Conservation (phyloP, 2,888 invertebrate genomes). For the Papilio elwesi region DNA sequence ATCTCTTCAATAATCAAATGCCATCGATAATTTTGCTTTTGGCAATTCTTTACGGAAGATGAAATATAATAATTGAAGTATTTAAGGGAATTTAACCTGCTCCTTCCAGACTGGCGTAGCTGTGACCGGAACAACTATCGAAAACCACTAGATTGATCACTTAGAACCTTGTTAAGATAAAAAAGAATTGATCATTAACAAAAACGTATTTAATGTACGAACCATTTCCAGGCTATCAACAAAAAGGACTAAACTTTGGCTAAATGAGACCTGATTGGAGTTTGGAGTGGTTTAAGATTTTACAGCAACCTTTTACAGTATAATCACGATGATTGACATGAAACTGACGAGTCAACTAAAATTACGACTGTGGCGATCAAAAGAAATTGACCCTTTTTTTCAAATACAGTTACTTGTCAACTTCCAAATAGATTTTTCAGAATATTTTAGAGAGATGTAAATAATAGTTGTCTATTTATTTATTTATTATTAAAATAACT, state of each 20-base stretch:
- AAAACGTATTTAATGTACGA: conserved; percentile 61
- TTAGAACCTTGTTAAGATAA: conserved; percentile 20
- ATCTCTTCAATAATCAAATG: not conserved
- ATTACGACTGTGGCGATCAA: not conserved
- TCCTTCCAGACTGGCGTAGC: conserved; percentile 39
- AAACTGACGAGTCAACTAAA: conserved; percentile 36
- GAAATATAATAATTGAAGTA: not conserved
- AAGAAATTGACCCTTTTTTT: conserved; percentile 5
- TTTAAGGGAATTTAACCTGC: conserved; percentile 34
- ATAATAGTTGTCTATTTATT: conserved; percentile 65
- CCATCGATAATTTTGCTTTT: not conserved
- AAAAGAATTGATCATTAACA: conserved; percentile 36
- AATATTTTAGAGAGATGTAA: conserved; percentile 53
- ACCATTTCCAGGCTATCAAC: conserved; percentile 75
- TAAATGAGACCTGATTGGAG: conserved; percentile 63
- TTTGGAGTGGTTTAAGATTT: conserved; percentile 49
- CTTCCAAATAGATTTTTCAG: conserved; percentile 45
- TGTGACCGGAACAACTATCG: conserved; percentile 32
- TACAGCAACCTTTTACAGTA: conserved; percentile 55
- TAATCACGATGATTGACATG: conserved; percentile 46
- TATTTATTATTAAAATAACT: conserved; percentile 63
- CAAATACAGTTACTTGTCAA: conserved; percentile 48
- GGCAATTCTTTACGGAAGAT: too few relatives aligned
- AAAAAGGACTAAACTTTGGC: conserved; percentile 73
- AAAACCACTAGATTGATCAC: conserved; percentile 30